Base-by-base conservation (phyloP, 2,113 vertebrate species). In the Leiothrix lutea region DNA sequence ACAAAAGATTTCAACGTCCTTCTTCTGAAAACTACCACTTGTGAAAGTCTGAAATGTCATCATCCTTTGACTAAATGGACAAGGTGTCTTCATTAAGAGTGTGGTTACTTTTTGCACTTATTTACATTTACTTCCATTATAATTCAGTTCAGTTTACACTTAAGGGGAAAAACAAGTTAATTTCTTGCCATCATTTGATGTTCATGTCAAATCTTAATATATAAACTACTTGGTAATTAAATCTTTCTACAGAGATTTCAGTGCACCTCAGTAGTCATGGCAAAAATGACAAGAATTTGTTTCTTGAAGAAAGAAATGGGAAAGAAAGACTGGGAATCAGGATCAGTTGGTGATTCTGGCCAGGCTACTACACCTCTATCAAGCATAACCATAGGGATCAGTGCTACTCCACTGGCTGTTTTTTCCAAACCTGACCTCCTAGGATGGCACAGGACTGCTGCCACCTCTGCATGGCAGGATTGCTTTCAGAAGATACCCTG, bases 401-500 rank as follows among this genome's bases (percentile, higher is more conserved):
- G 7, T 0, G 8, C n/a, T 23, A 25, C 7, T 75, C 66, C 66
- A 60, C 3, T 38, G 42, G 35, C 42, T 86, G 20, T 7, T 65
- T 33, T 33, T 66, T 56, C 71, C 5, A 1, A 56, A 22, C 48
- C 22, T 70, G n/a, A 28, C 14, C 1, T 2, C 28, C 33, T 15
- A 38, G 71, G 36, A 29, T 12, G 24, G 53, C 29, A 28, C 28
- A 74, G 72, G 51, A 56, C 36, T 22, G 44, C 69, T 79, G 72
- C 13, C 58, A 80, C n/a, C 56, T 21, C 47, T 1, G 11, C 75
- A 14, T 1, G 0, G 0, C 29, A 71, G 35, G 18, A 48, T 4
- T 0, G 1, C 58, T 48, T 79, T 54, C 2, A 3, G 64, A 77
- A 83, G 38, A 36, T 3, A 54, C 3, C n/a, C 29, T 5, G 35